Evolutionary conservation across 2,113 vertebrate species (phyloP).

Genomic region (Pedetes capensis): DNA sequence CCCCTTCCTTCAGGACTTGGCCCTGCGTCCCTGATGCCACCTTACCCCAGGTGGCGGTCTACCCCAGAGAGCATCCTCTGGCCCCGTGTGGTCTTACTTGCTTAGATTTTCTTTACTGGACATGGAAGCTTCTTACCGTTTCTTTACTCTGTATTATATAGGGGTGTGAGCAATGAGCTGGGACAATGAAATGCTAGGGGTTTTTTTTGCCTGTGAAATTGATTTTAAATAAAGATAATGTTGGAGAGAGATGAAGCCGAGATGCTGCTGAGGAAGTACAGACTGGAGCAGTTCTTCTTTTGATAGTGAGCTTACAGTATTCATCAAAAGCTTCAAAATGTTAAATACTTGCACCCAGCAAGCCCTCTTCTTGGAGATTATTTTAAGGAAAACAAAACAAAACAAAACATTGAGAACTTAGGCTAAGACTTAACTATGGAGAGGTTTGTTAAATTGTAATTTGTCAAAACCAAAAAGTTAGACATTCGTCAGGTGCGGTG

Average conservation of each 20-base stretch:
- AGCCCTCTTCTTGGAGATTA: constrained; percentile 2
- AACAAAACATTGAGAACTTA: not conserved
- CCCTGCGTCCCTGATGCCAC: accelerated
- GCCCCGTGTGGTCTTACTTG: not conserved
- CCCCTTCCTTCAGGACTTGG: not conserved
- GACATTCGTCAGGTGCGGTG: too few relatives aligned
- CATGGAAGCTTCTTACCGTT: not conserved
- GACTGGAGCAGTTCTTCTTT: not conserved
- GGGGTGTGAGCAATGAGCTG: not conserved
- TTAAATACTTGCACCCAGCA: not conserved
- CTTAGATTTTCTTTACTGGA: not conserved
- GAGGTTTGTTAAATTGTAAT: not conserved
- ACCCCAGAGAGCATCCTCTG: accelerated
- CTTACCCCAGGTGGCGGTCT: too few relatives aligned
- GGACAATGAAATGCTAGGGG: not conserved
- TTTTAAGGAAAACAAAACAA: constrained; percentile 47
- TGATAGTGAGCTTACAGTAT: not conserved
- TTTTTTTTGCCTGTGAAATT: not conserved
- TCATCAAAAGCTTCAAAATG: constrained; percentile 24
- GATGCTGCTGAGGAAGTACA: not conserved
- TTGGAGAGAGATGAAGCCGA: not conserved
- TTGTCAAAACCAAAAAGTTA: not conserved
- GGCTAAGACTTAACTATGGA: not conserved
- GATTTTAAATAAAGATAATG: not conserved
- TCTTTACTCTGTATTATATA: not conserved